Percentiles rank a stretch among this genome's conserved stretches.
Evolutionary conservation across 2,113 vertebrate species (phyloP).

Genomic region (Gadus chalcogrammus): DNA sequence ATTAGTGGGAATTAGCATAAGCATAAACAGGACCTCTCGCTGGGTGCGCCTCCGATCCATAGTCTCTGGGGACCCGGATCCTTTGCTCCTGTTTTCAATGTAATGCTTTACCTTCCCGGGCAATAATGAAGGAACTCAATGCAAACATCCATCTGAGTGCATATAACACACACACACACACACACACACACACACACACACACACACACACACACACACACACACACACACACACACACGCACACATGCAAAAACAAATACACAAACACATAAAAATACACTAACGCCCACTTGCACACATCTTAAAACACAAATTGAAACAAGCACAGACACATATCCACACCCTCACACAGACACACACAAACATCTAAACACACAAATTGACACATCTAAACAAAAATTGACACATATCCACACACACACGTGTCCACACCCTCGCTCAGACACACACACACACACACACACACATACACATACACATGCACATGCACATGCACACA

Average conservation of each 20-base stretch:
- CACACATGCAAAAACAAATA: too few relatives aligned
- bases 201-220: background rate
- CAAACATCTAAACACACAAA: too few relatives aligned
- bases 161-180: background rate
- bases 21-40: constrained; percentile 52
- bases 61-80: constrained; percentile 26
- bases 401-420: background rate
- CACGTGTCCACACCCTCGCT: background rate
- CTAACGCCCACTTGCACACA: too few relatives aligned
- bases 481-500: background rate
- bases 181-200: background rate
- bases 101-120: constrained; percentile 31
- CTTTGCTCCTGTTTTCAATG: constrained; percentile 32
- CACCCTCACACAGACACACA: too few relatives aligned
- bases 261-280: too few relatives aligned
- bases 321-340: too few relatives aligned
- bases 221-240: too few relatives aligned
- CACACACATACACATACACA: too few relatives aligned
- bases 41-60: constrained; percentile 30
- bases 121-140: constrained; percentile 32
- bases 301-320: too few relatives aligned
- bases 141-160: too few relatives aligned
- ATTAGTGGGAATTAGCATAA: constrained; percentile 47
- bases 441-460: background rate
- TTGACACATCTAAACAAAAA: too few relatives aligned